Conservation (phyloP, 37 sponge, comb jelly and placozoan species). For the Amphimedon queenslandica region DNA sequence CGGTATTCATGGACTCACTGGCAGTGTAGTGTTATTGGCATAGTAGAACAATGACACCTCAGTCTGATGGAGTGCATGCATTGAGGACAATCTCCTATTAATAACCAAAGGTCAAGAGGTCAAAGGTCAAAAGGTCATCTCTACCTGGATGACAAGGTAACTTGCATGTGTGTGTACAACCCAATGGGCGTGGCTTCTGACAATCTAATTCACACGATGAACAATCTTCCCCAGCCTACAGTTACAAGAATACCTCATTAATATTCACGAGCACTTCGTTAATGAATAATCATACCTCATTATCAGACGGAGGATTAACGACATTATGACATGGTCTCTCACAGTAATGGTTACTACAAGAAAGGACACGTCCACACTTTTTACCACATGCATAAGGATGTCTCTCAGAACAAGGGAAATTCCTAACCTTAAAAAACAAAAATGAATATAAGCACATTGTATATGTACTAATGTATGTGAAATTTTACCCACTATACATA, state of each 20-base stretch:
- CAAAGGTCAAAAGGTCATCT: not conserved
- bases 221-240: slow-evolving; percentile 75
- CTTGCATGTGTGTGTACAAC: slow-evolving; percentile 66
- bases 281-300: slow-evolving; percentile 7
- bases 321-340: slow-evolving; percentile 63
- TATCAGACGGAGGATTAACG: slow-evolving; percentile 21
- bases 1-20: slow-evolving; percentile 20
- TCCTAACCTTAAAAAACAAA: not conserved
- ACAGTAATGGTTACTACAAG: slow-evolving; percentile 80
- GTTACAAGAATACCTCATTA: not conserved
- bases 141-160: slow-evolving; percentile 73
- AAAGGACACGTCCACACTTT: slow-evolving; percentile 64
- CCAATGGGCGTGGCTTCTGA: slow-evolving; percentile 44
- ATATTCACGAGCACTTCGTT: not conserved
- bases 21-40: slow-evolving; percentile 40
- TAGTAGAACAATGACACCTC: slow-evolving; percentile 39
- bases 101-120: not conserved
- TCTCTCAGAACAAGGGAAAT: slow-evolving; percentile 37
- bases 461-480: not conserved
- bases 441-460: not conserved
- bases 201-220: slow-evolving; percentile 55
- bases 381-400: slow-evolving; percentile 56
- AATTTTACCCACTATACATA: too few species aligned
- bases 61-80: slow-evolving; percentile 37
- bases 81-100: slow-evolving; percentile 51